Base-by-base conservation (phyloP, 2,797 vertebrate species). In the Chaetodon trifasciatus region DNA sequence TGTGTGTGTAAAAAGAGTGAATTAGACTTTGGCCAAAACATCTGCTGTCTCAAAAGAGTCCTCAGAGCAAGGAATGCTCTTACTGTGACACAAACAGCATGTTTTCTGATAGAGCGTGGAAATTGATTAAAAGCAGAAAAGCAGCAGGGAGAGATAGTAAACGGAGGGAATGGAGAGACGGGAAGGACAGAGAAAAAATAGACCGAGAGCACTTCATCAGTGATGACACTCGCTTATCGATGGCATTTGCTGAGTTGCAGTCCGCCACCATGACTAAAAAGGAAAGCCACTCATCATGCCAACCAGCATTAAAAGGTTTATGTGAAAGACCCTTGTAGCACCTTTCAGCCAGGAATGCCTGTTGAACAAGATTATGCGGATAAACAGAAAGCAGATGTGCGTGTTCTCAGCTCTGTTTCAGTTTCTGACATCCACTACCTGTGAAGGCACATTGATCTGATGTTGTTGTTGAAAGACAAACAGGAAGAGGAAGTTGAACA, bases 121-220 rank as follows among this genome's bases (percentile, higher is more conserved):
- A 95, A 95, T 94, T 81, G 85, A 94, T 94, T 94, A 57, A 85
- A 86, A 81, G 85, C 92, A 89, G 91, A 92, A 87, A 88, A 88
- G 83, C 69, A 49, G 83, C 64, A 74, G 58, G 81, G 61, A 83
- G 83, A 17, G 66, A 76, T 78, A 72, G 80, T 56, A 64, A 73
- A 74, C 23, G 50, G 70, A 81, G 72, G 52, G 69, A 69, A 85
- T 2, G 21, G 65, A 58, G 21, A 65, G 49, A 77, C 79, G 37
- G 63, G 66, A 74, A 61, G 60, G 78, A 52, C 28, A 74, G 60
- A 56, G 39, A 69, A 68, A 50, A 69, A 78, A 82, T 53, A 72
- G 73, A 74, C 70, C 74, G 70, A 83, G 86, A 90, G 84, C 88
- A 90, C 86, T 92, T 91, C 83, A 89, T 92, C 88, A 87, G 88